Base-by-base conservation (phyloP, 1,140 invertebrate genomes). In the Nephotettix cincticeps region DNA sequence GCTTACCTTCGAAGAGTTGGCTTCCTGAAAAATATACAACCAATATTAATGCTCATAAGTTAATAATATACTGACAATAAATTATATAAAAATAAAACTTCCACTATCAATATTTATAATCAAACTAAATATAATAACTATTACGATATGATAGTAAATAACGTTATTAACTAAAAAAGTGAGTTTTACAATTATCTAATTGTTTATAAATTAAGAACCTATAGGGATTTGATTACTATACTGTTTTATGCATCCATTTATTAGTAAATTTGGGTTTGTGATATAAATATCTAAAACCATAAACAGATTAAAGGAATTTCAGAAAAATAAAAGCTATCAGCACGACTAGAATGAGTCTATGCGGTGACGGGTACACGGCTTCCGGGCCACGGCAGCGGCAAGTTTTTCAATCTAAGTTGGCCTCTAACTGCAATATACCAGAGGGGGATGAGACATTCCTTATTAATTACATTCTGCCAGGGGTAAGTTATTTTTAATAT, bases 351-450 rank as follows among this genome's bases (percentile, higher is more conserved):
- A 56, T 19, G 9, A 11, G 14, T 56, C 51, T 11, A 21, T 23
- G 23, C 9, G 6, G 23, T 19, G 23, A 6, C 9, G 23, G 51
- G 14, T 9, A 21, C 6, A 19, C 9, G 21, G 51, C 9, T 9
- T 11, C 27, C 2, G 11, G 27, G 23, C 21, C 14, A 25, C 4
- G 63, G 6, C 2, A 17, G 14, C 19, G 63, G 19, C 64, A 67
- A 67, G 32, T 67, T 67, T 67, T 67, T 67, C 64, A 67, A 67
- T 67, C 64, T 67, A 67, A 67, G 23, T 27, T 67, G 21, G 56
- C 25, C 56, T 25, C 21, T 61, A 61, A 61, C 56, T 25, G 56
- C 56, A 61, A 29, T 61, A 27, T 29, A 61, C 56, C 21, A 29
- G 29, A 27, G 14, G 28, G 36, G 40, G 64, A 40, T 4, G 64